Evolutionary conservation across 2,888 invertebrate species (phyloP), one percentile per base, ranked within the genome.

Genomic region (Phortica okadai): DNA sequence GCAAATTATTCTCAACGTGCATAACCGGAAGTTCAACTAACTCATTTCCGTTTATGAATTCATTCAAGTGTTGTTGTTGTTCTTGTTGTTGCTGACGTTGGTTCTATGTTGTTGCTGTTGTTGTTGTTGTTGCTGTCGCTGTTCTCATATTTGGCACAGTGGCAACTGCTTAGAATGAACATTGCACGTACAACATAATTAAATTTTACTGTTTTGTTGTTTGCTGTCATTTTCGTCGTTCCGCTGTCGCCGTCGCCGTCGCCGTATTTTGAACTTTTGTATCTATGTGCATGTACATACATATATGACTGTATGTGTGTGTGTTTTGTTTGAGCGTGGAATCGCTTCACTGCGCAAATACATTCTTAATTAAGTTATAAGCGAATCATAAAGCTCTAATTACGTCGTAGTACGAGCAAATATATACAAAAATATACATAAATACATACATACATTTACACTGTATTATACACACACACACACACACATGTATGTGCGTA

Each of bases 21-120:
- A 81, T 82, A 84, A 86, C 80, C 89, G 89, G 89, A 89, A 89
- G 89, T 89, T 89, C 88, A 89, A 89, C 89, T 89, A 89, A 89
- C 90, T 89, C 89, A 89, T 89, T 89, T 89, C 90, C 89, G 89
- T 85, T 88, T 84, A 83, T 86, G 85, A 82, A 79, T 82, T 78
- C 74, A 75, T 76, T 70, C 69, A 77, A 80, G 77, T 80, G 73
- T 75, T 75, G 50, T 42, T 62, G 77, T 45, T 79, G 50, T 42
- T 62, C 76, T 45, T 79, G 1, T 59, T 59, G 59, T 59, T 59
- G 50, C 6, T 50, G 50, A 21, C 21, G 21, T 21, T 56, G 77
- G 54, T 80, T 25, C 16, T 50, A 62, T 67, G 59, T 77, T 79
- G 73, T 74, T 75, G 54, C 42, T 6, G 59, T 59, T 59, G 59